Base-by-base conservation (phyloP, 2,797 vertebrate genomes). In the Argyrosomus regius region DNA sequence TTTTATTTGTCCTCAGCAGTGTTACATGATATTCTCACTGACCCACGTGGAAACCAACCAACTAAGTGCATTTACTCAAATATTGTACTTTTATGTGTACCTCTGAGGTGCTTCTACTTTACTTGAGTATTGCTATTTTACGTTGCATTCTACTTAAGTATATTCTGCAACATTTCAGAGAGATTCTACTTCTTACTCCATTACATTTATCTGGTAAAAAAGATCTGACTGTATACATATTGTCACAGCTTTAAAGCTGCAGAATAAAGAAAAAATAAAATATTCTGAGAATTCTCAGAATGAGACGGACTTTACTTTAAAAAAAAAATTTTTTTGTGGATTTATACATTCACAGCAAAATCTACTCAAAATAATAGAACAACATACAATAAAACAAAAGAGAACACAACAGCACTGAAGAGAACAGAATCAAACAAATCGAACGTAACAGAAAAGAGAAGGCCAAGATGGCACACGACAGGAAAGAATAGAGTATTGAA, bases 1-100 rank as follows among this genome's bases (percentile, higher is more conserved):
- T 62, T 59, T 35, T 20, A 77, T 56, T 35, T 62, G 52, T 18
- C n/a, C 43, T 39, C 57, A 58, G 61, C 43, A 45, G 74, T n/a
- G 1, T n/a, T 45, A 50, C 3, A 56, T 18, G 4, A 63, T 20
- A 52, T 52, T 3, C 46, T 35, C 48, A 65, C 49, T 56, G 63
- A 43, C 22, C 14, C 8, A 17, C 62, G 18, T 2, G 5, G 10
- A 63, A 28, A 28, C n/a, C 24, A 71, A 4, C n/a, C 35, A 46
- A 75, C 43, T 10, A 35, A 20, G 6, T 22, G 24, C 22, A 35
- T 39, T 48, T 57, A 72, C 11, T 45, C 13, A 49, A 41, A 16
- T 41, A 14, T 45, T 52, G 24, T n/a, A 39, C 9, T 49, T 43
- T 45, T 46, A 35, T 1, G 0, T 31, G 26, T 8, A 66, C 26